phyloP scores from a whole-genome alignment of 1,140 invertebrate species.

The Drusus annulatus region DNA sequence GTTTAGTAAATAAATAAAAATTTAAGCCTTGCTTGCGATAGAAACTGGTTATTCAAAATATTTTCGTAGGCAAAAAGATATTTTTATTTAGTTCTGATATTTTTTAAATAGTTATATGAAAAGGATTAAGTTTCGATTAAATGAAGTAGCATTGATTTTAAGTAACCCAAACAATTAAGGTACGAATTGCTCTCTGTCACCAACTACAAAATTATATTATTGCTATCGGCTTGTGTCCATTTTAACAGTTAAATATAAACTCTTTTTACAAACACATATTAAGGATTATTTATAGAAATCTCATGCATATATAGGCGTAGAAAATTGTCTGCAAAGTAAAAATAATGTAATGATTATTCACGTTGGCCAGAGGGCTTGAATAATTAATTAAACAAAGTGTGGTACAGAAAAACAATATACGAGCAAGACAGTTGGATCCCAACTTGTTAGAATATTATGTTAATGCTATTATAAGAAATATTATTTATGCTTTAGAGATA shows the following conservation, averaged over 20 bases:
- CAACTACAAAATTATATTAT: no score
- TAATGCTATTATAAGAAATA: slow-evolving; percentile 28
- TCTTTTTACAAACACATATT: neutral
- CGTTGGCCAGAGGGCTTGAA: neutral
- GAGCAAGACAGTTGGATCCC: slow-evolving; percentile 24
- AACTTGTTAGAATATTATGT: slow-evolving; percentile 12
- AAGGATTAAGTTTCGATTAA: no score
- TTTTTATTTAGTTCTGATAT: no score
- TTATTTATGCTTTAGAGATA: slow-evolving; percentile 12
- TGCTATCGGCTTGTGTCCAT: no score
- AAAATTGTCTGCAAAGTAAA: slow-evolving; percentile 13
- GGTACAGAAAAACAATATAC: slow-evolving; percentile 15
- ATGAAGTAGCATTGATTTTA: no score
- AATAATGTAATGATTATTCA: neutral
- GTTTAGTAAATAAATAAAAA: neutral
- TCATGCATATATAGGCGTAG: slow-evolving; percentile 28
- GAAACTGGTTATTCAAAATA: neutral
- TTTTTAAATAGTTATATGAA: no score
- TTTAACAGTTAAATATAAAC: no score
- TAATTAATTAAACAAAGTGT: neutral
- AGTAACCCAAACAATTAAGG: no score
- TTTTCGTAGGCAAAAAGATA: neutral
- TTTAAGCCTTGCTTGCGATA: neutral
- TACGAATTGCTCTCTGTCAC: no score
- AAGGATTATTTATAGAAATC: neutral